Conservation (phyloP, 2,113 vertebrate species). For the Corynorhinus townsendii region DNA sequence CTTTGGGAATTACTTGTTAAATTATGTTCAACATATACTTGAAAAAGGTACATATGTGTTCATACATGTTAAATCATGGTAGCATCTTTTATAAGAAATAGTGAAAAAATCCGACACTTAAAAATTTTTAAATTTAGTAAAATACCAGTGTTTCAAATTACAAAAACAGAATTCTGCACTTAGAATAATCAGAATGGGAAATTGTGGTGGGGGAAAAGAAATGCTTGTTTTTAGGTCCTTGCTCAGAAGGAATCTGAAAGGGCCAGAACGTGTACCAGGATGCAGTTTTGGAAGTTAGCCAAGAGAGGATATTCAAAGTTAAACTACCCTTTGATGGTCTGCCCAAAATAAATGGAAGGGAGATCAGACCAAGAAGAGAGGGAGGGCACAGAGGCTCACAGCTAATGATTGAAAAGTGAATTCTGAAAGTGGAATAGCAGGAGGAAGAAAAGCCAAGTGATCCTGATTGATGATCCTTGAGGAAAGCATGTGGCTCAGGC, state of each 20-base stretch:
- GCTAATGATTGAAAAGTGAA: constrained; percentile 21
- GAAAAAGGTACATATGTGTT: background rate
- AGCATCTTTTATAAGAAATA: background rate
- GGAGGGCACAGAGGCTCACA: background rate
- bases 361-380: background rate
- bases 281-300: background rate
- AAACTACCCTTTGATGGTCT: background rate
- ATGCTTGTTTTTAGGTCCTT: background rate
- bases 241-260: background rate
- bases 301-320: background rate
- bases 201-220: background rate
- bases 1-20: background rate
- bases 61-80: background rate
- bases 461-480: constrained; percentile 64
- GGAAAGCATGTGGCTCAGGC: constrained; percentile 69
- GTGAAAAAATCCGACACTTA: background rate
- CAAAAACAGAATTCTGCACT: background rate
- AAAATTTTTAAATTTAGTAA: background rate
- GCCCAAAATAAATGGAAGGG: background rate
- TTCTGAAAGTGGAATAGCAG: constrained; percentile 12
- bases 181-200: background rate
- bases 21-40: background rate
- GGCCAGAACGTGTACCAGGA: background rate
- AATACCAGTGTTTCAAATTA: background rate
- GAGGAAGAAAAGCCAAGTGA: constrained; percentile 32